Percentiles rank a stretch among this genome's conserved stretches.
Evolutionary conservation across 2,888 invertebrate genomes (phyloP).

Genomic region (Lacanobia oleracea): DNA sequence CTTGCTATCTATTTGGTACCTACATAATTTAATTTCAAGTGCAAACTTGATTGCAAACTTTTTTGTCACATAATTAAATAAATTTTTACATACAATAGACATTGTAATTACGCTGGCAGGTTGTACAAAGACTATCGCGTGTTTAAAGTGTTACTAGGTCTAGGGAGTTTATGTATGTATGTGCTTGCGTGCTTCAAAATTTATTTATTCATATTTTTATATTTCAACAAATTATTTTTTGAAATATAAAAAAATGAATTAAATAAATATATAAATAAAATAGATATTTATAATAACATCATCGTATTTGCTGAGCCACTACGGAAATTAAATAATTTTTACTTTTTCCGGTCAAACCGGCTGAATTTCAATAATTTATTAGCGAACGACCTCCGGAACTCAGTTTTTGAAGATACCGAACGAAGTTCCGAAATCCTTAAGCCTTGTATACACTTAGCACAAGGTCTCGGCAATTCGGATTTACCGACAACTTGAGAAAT

Average conservation of each 20-base stretch:
- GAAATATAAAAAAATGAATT: neutral
- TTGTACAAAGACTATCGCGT: slow-evolving; percentile 40
- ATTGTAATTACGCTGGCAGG: slow-evolving; percentile 20
- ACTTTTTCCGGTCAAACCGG: neutral
- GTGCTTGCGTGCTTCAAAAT: no score
- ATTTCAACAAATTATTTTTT: no score
- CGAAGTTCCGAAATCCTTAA: neutral
- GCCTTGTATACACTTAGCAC: neutral
- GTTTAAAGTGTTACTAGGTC: neutral
- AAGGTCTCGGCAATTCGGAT: slow-evolving; percentile 3
- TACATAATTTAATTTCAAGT: slow-evolving; percentile 10
- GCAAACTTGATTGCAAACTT: slow-evolving; percentile 18
- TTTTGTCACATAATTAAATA: slow-evolving; percentile 27
- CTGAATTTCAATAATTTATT: slow-evolving; percentile 12
- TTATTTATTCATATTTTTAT: no score
- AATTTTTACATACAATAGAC: slow-evolving; percentile 51
- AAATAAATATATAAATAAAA: no score
- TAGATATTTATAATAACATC: neutral
- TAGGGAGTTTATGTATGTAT: neutral
- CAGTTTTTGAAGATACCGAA: neutral
- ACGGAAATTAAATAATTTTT: neutral
- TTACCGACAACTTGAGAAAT: neutral
- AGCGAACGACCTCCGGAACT: neutral
- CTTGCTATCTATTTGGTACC: slow-evolving; percentile 27
- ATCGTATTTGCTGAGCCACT: neutral